Evolutionary conservation across 2,888 invertebrate species (phyloP).

Genomic region (Polydrusus cervinus): DNA sequence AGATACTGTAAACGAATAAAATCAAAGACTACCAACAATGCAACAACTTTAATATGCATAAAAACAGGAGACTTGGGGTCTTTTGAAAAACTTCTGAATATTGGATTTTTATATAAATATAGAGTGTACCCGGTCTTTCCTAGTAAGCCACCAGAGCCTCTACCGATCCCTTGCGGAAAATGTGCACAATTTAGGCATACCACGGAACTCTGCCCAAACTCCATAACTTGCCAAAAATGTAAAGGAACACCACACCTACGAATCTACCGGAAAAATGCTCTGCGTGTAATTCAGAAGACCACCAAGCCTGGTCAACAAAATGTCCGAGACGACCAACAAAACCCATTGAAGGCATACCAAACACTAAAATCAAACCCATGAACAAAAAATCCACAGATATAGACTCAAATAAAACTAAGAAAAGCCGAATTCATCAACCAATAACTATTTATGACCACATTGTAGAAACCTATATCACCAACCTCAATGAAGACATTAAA

Average conservation of each 20-base stretch:
- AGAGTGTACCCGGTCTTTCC: constrained; percentile 24
- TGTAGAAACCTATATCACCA: constrained; percentile 31
- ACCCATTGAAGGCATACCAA: constrained; percentile 44
- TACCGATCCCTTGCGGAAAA: constrained; percentile 34
- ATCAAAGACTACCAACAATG: constrained; percentile 20
- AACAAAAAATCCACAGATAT: constrained; percentile 25
- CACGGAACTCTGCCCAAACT: constrained; percentile 21
- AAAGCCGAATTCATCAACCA: constrained; percentile 27
- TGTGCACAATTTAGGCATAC: constrained; percentile 33
- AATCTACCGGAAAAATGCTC: constrained; percentile 37
- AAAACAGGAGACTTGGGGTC: constrained; percentile 30
- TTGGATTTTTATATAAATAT: constrained; percentile 14
- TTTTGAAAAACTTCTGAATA: constrained; percentile 40
- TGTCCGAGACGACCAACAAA: constrained; percentile 37
- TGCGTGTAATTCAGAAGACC: constrained; percentile 39
- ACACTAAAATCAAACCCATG: constrained; percentile 28
- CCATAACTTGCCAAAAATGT: constrained; percentile 27
- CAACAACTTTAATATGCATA: constrained; percentile 26
- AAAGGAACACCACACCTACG: constrained; percentile 23
- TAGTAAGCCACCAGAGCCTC: constrained; percentile 32
- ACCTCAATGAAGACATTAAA: constrained; percentile 22
- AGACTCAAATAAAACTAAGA: no score
- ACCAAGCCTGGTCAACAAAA: constrained; percentile 43
- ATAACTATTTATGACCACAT: constrained; percentile 31
- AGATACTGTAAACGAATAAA: constrained; percentile 39